Base-by-base conservation (phyloP, 2,113 vertebrate genomes). In the Numida meleagris region DNA sequence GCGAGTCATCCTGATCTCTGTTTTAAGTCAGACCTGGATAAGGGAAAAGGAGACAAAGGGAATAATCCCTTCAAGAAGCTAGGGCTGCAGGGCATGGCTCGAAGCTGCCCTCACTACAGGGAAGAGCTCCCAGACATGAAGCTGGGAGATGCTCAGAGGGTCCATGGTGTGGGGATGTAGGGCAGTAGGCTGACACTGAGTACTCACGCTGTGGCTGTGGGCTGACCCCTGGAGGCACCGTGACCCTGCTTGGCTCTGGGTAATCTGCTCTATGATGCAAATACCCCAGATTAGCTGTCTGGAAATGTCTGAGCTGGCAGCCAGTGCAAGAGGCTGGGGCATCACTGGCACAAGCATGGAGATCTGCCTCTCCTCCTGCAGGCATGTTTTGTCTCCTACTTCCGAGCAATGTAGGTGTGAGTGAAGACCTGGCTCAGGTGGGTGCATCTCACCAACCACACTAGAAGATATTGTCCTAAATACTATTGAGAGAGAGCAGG, bases 381-480 rank as follows among this genome's bases (percentile, higher is more conserved):
- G 31, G 36, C 5, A 94, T 82, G 96, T 97, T 97, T 96, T 96
- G 85, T 96, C 95, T 97, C 90, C 78, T 96, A 97, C 93, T 97
- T 98, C 97, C 95, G 14, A 96, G 94, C 94, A 87, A 94, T 38
- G 89, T 82, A 14, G 91, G 87, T 96, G 97, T 98, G 96, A 97
- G 93, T 95, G 96, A 97, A 98, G 88, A 98, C 82, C 88, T 91
- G 91, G 96, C 94, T 96, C 88, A 96, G 96, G 93, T 94, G 97
- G 95, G 90, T 25, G 42, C 89, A 96, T 97, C 95, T 94, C 97
- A 94, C 88, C 95, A 93, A 97, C 86, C 91, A 96, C 95, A 79
- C 89, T 90, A 67, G 82, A 82, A 82, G 57, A 55, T 59, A 55
- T 73, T 79, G 71, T 89, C 91, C 92, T 92, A 95, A 96, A 96